Conservation (phyloP, 2,888 invertebrate genomes). For the Latrodectus hesperus region DNA sequence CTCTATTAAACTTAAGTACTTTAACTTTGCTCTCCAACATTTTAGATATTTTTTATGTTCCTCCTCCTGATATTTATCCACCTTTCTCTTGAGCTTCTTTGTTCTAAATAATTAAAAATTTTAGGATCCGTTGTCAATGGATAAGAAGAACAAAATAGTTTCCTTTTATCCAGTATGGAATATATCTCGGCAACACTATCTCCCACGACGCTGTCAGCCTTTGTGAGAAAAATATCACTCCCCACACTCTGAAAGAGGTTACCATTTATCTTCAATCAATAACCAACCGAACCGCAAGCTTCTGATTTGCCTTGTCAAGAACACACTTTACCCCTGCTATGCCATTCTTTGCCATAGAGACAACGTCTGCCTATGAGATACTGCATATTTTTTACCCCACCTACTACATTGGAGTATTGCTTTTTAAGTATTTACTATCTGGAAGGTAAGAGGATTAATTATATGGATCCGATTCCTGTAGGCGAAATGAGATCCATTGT, state of each 20-base stretch:
- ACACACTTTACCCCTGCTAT: conserved; percentile 50
- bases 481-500: too few species aligned
- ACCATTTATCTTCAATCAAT: conserved; percentile 58
- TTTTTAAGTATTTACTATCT: not conserved
- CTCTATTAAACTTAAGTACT: not conserved
- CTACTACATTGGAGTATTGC: not conserved
- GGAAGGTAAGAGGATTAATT: not conserved
- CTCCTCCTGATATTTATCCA: not conserved
- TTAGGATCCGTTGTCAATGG: not conserved
- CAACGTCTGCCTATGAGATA: conserved; percentile 10
- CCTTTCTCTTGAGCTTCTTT: not conserved
- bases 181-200: not conserved
- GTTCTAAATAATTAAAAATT: not conserved
- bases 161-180: not conserved
- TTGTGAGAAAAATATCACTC: conserved; percentile 28
- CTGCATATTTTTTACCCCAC: not conserved
- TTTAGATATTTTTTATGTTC: not conserved
- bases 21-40: not conserved
- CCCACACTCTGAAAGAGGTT: conserved; percentile 25
- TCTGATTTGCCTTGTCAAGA: conserved; percentile 59
- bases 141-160: not conserved
- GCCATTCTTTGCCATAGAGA: conserved; percentile 42
- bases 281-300: conserved; percentile 40
- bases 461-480: not conserved
- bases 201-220: conserved; percentile 10